phyloP scores from a whole-genome alignment of 2,113 vertebrate genomes.

The Centrocercus urophasianus region DNA sequence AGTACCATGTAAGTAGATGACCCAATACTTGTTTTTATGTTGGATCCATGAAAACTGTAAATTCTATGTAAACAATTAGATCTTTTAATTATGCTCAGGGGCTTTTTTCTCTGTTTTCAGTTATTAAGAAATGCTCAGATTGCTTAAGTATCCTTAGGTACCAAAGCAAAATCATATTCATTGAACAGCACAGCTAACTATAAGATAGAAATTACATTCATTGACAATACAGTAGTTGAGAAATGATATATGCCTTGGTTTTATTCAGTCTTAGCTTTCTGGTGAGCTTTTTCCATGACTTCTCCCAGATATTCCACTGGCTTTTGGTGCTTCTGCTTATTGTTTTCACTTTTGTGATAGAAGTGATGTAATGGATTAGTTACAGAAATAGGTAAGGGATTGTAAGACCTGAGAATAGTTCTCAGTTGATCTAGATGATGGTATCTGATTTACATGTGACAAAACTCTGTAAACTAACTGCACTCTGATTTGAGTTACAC shows the following conservation, averaged over 20 bases:
- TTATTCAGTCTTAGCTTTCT: neutral
- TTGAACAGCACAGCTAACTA: neutral
- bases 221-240: neutral
- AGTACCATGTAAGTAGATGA: neutral
- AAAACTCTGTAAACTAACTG: neutral
- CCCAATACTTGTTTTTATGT: neutral
- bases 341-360: neutral
- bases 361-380: neutral
- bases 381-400: neutral
- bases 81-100: constrained; percentile 34
- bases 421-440: neutral
- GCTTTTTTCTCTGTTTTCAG: neutral
- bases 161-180: neutral
- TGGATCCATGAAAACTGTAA: neutral
- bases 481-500: no score
- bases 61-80: constrained; percentile 5
- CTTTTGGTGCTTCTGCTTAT: neutral
- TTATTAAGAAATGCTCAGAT: constrained; percentile 28
- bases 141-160: neutral
- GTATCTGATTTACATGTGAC: neutral
- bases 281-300: neutral
- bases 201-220: neutral
- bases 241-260: neutral
- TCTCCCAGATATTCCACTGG: neutral
- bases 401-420: neutral